Evolutionary conservation across 2,797 vertebrate species (phyloP).

Genomic region (Schizothorax lantsangensis): DNA sequence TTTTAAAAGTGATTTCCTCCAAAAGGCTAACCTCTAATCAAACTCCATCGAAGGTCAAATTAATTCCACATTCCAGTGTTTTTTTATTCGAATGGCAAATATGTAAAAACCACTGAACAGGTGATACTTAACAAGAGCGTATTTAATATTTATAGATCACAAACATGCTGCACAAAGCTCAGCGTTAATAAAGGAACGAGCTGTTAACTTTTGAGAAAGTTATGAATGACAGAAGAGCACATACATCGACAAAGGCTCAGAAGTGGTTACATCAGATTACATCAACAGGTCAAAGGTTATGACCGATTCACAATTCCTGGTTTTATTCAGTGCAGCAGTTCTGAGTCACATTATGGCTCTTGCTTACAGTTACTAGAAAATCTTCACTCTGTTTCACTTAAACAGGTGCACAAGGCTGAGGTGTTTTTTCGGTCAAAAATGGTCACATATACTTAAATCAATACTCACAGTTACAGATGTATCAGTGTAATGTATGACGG

Average conservation of each 20-base stretch:
- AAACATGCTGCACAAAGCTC: constrained; percentile 11
- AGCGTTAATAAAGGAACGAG: not conserved
- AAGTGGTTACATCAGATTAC: not conserved
- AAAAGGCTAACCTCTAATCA: no score
- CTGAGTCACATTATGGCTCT: constrained; percentile 24
- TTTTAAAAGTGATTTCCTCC: no score
- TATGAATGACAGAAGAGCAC: not conserved
- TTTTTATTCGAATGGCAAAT: not conserved
- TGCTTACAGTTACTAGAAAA: not conserved
- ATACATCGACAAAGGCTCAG: not conserved
- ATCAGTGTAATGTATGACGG: not conserved
- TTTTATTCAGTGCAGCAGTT: constrained; percentile 28
- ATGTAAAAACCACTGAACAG: not conserved
- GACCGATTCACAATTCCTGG: not conserved
- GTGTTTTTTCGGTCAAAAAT: not conserved
- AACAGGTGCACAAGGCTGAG: not conserved
- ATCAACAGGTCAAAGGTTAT: not conserved
- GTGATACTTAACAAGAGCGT: not conserved
- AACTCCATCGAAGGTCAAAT: no score
- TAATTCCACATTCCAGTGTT: not conserved
- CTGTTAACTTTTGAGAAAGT: not conserved
- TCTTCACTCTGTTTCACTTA: not conserved
- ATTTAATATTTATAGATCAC: constrained; percentile 9
- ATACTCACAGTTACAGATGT: constrained; percentile 15
- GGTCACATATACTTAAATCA: not conserved